Base-by-base conservation (phyloP, 2,113 vertebrate species). In the Tonatia bakeri region DNA sequence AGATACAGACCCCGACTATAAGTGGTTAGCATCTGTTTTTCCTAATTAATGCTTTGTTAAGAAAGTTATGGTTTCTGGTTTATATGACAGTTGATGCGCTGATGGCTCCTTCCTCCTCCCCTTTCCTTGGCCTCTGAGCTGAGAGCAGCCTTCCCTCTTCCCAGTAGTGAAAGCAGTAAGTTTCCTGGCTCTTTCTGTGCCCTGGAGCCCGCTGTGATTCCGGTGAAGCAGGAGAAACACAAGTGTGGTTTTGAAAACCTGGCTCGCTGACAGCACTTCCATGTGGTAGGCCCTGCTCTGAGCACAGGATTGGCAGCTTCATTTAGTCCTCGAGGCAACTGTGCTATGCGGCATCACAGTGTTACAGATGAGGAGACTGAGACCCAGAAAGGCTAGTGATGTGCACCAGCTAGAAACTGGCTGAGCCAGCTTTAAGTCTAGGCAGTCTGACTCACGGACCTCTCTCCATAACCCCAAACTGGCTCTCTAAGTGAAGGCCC, bases 121-220 rank as follows among this genome's bases (percentile, higher is more conserved):
- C 33, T 40, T 38, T 22, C 67, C 54, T 65, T 64, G 26, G 20
- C 56, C 69, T 90, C 87, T 50, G 61, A 50, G 79, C 31, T 38
- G 50, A 7, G 19, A 16, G 24, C 22, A 31, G 77, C 64, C 64
- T n/a, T 79, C 28, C 28, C 8, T 61, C 33, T 73, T 50, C 52
- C n/a, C 67, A 10, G 0, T 1, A 59, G 47, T 13, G 69, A 10
- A 22, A 65, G 36, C 3, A n/a, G 7, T 4, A 24, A 1, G 31
- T 24, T 79, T 52, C 38, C 70, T 47, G 19, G 28, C 15, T 15
- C 24, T 14, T 52, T 36, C 61, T 59, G 19, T 81, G 45, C n/a
- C 54, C 77, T 11, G 7, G 47, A 43, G 67, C 17, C 43, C 9
- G 3, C 54, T 11, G 4, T 45, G 54, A 26, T 50, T 16, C 7